Evolutionary conservation across 2,113 vertebrate genomes (phyloP).

Genomic region (Gymnogyps californianus): DNA sequence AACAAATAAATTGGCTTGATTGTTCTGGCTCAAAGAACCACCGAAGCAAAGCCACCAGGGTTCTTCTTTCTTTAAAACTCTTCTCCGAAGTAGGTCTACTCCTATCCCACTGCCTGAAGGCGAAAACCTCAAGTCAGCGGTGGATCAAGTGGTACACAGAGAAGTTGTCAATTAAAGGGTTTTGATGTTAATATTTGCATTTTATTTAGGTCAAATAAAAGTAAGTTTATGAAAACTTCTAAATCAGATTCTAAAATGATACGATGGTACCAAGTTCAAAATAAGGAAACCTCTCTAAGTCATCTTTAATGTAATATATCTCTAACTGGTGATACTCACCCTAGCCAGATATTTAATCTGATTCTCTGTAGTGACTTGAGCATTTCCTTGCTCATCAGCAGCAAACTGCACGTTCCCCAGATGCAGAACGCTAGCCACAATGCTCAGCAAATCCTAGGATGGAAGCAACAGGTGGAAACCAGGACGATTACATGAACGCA

Average conservation of each 20-base stretch:
- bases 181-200: not conserved
- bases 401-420: slow-evolving; percentile 93
- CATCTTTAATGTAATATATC: fast-evolving
- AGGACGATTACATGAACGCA: not conserved
- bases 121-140: not conserved
- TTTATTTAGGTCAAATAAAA: not conserved
- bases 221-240: not conserved
- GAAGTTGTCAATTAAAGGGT: not conserved
- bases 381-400: slow-evolving; percentile 85
- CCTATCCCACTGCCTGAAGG: not conserved
- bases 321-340: slow-evolving; percentile 70
- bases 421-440: slow-evolving; percentile 93
- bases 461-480: not conserved
- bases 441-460: slow-evolving; percentile 88
- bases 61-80: not conserved
- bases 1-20: not conserved
- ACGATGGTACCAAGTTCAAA: not conserved
- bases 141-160: not conserved
- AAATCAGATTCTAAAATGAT: not conserved
- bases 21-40: not conserved
- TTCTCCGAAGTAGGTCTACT: not conserved
- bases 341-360: slow-evolving; percentile 94
- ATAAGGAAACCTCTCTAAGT: not conserved
- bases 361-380: slow-evolving; percentile 89
- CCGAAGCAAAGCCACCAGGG: not conserved